Conservation (phyloP, 2,888 invertebrate genomes). For the Caenorhabditis imperialis region DNA sequence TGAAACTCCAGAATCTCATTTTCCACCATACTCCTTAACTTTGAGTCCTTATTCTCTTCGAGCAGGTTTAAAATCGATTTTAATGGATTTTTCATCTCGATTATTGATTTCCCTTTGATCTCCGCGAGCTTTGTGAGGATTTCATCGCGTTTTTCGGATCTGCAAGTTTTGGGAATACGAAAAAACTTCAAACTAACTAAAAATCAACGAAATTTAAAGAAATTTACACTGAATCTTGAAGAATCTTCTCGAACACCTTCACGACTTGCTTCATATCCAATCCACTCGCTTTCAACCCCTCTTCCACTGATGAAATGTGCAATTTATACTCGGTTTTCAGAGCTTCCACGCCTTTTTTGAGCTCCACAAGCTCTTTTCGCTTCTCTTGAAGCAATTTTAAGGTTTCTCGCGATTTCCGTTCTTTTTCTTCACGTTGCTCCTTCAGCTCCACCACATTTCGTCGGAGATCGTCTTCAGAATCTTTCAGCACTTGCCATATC, state of each 20-base stretch:
- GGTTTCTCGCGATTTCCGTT: slow-evolving; percentile 1
- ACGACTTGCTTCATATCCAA: slow-evolving; percentile 29
- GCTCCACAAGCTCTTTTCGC: slow-evolving; percentile 13
- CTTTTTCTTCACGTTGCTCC: slow-evolving; percentile 25
- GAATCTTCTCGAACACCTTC: slow-evolving; percentile 21
- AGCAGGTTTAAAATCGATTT: neutral
- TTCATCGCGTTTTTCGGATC: slow-evolving; percentile 6
- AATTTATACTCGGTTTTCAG: slow-evolving; percentile 29
- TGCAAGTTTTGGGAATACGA: too few species aligned
- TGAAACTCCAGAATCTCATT: slow-evolving; percentile 7
- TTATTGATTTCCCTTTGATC: neutral
- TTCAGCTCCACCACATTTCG: slow-evolving; percentile 6
- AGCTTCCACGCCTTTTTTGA: slow-evolving; percentile 5
- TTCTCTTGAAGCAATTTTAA: slow-evolving; percentile 13
- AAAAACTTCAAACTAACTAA: neutral
- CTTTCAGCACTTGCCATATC: slow-evolving; percentile 32
- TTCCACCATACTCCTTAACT: neutral
- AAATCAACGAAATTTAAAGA: neutral
- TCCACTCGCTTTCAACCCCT: slow-evolving; percentile 10
- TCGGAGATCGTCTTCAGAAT: slow-evolving; percentile 14
- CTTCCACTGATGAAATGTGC: slow-evolving; percentile 22
- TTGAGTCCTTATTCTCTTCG: neutral
- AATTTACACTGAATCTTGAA: slow-evolving; percentile 35
- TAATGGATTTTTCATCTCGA: neutral
- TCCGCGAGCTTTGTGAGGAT: too few species aligned